Base-by-base conservation (phyloP, 2,888 invertebrate species). In the Cybosia mesomella region DNA sequence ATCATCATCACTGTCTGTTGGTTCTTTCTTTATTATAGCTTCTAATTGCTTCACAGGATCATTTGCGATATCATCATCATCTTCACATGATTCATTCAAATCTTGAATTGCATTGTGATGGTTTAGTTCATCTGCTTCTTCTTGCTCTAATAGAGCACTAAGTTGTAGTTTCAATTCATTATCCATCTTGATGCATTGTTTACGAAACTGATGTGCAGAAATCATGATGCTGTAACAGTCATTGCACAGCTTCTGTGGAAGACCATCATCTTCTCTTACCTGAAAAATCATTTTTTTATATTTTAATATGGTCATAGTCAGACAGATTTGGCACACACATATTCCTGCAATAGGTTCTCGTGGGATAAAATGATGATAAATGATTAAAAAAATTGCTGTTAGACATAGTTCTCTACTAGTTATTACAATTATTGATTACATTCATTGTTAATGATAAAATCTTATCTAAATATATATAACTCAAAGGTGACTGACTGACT, bases 181-280 rank as follows among this genome's bases (percentile, higher is more conserved):
- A 72, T 95, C 92, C 90, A 95, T 94, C 77, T 91, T 93, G 70
- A 95, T 88, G 74, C 94, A 94, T 76, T 95, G 93, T 71, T 87
- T 89, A 18, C 92, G 87, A 76, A 95, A 95, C 67, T 93, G 89
- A 77, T 92, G 90, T 1, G 95, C 93, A 18, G 91, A 85, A 61
- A 89, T 91, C 85, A 95, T 82, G 24, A 83, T 82, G n/a, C 82
- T 74, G 67, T 87, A 89, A 79, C 95, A 95, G 55, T 91, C 89
- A 32, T 77, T 70, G 69, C 95, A 95, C n/a, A 95, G 85, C 58
- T 89, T 92, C 61, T 93, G 92, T 0, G 95, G 95, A 67, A 95
- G 78, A 49, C 92, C 93, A 75, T 95, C 95, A 74, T 92, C 91
- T 65, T 83, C 76, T 65, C 81, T 85, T 0, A 92, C 91, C 95